phyloP scores from a whole-genome alignment of 2,888 invertebrate species.

The Dasypogon diadema region DNA sequence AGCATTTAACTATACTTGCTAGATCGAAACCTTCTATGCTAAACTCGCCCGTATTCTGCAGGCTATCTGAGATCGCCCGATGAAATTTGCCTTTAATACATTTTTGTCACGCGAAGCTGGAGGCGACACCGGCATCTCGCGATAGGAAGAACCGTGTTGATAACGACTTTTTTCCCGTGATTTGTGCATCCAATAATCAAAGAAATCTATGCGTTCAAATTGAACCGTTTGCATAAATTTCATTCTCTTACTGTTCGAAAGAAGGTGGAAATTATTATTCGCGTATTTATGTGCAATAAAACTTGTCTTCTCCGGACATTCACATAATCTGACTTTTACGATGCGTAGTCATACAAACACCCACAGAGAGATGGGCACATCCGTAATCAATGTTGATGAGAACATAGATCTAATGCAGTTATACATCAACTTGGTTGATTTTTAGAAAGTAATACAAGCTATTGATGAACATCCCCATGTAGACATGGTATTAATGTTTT shows the following conservation, averaged over 20 bases:
- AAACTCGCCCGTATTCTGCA: conserved; percentile 29
- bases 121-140: conserved; percentile 18
- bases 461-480: too few relatives aligned
- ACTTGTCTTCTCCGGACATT: not conserved
- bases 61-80: conserved; percentile 38
- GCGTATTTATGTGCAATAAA: conserved; percentile 39
- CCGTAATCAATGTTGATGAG: too few relatives aligned
- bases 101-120: conserved; percentile 46
- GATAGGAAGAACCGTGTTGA: not conserved
- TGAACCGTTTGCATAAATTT: conserved; percentile 47
- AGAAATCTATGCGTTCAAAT: conserved; percentile 45
- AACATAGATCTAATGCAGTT: too few relatives aligned
- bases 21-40: conserved; percentile 43
- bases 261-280: conserved; percentile 48
- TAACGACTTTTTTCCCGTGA: conserved; percentile 30
- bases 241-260: conserved; percentile 17
- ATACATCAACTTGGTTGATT: too few relatives aligned
- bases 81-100: conserved; percentile 46
- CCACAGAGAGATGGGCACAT: too few relatives aligned
- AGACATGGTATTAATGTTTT: too few relatives aligned
- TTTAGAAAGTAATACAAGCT: too few relatives aligned
- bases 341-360: not conserved
- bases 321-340: not conserved
- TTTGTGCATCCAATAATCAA: conserved; percentile 36
- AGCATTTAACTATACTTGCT: conserved; percentile 44